These are phyloP conservation scores for Leptinotarsa defecta DNA, from an alignment of 1,140 invertebrate species.

Conservation along the genomic window DNA sequence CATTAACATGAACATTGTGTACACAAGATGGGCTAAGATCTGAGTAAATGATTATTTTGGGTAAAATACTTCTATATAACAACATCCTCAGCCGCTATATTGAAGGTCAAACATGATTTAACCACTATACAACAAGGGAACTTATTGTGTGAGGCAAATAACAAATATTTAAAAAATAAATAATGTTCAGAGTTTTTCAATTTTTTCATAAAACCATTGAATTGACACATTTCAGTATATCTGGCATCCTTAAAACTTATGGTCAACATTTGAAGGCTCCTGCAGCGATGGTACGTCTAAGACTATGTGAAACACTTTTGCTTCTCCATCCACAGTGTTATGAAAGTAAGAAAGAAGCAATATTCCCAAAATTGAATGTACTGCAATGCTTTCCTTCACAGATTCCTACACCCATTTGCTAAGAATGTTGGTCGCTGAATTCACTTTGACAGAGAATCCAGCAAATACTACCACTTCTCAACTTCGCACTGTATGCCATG, in stretches of 20 bases:
- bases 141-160: no score
- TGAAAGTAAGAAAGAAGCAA: constrained; percentile 67
- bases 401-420: constrained; percentile 84
- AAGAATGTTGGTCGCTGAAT: constrained; percentile 94
- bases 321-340: constrained; percentile 82
- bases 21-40: no score
- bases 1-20: no score
- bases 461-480: constrained; percentile 93
- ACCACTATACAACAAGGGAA: no score
- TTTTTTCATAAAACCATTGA: no score
- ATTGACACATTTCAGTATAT: constrained; percentile 65
- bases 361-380: background rate
- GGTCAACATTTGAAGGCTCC: constrained; percentile 93
- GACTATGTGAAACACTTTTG: constrained; percentile 88
- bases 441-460: constrained; percentile 93
- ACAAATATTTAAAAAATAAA: no score
- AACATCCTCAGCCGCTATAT: no score
- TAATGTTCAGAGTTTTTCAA: no score
- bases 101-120: no score
- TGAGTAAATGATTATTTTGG: no score
- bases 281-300: constrained; percentile 86
- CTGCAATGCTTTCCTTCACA: constrained; percentile 39
- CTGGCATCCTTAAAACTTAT: constrained; percentile 87
- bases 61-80: no score
- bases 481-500: constrained; percentile 84